Conservation (phyloP, 2,888 invertebrate species). For the Ormyrus labotus region DNA sequence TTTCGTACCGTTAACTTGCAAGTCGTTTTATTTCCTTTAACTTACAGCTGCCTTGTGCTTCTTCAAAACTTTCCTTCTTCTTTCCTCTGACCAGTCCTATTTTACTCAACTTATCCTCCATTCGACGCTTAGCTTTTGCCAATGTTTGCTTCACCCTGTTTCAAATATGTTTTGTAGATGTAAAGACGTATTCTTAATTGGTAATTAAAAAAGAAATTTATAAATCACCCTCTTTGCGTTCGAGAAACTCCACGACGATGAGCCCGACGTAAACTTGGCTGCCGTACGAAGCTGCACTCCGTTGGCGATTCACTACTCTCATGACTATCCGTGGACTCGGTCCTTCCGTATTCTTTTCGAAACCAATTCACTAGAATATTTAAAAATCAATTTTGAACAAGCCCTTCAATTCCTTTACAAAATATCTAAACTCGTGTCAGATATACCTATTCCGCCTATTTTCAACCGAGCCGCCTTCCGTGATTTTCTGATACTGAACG, state of each 20-base stretch:
- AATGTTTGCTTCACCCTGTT: conserved; percentile 81
- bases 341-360: conserved; percentile 77
- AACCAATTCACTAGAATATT: conserved; percentile 78
- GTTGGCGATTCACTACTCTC: conserved; percentile 78
- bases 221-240: conserved; percentile 68
- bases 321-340: conserved; percentile 77
- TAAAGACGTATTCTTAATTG: background rate
- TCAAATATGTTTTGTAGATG: background rate
- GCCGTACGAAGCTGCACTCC: conserved; percentile 77
- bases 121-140: conserved; percentile 89
- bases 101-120: conserved; percentile 92
- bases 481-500: conserved; percentile 65
- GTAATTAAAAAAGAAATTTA: background rate
- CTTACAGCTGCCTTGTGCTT: conserved; percentile 87
- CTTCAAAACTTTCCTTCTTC: conserved; percentile 93
- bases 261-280: conserved; percentile 75
- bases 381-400: too few species aligned
- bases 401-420: too few species aligned
- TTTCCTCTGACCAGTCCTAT: conserved; percentile 89
- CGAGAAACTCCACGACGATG: conserved; percentile 67
- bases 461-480: conserved; percentile 79
- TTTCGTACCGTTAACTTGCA: background rate
- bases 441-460: conserved; percentile 84
- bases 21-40: background rate
- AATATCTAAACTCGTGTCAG: too few species aligned